Evolutionary conservation across 2,113 vertebrate genomes (phyloP).

Genomic region (Ictalurus punctatus): DNA sequence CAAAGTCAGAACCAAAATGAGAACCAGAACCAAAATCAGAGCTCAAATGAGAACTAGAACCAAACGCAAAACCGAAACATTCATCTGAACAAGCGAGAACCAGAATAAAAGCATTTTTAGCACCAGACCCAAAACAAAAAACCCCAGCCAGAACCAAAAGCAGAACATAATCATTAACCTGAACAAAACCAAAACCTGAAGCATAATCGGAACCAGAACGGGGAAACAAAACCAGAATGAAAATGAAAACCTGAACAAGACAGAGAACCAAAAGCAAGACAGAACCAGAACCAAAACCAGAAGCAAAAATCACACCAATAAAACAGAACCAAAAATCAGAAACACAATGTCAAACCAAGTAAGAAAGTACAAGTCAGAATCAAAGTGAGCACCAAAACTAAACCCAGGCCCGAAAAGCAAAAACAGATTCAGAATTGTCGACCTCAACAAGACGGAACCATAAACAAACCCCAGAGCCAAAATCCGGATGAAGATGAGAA

Average conservation of each 20-base stretch:
- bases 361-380: not conserved
- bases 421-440: not conserved
- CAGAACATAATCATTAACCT: not conserved
- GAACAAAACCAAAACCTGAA: not conserved
- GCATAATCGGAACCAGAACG: not conserved
- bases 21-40: not conserved
- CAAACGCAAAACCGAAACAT: not conserved
- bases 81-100: not conserved
- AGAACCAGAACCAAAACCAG: not conserved
- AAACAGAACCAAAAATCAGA: not conserved
- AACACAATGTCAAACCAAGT: not conserved
- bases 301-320: not conserved
- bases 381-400: not conserved
- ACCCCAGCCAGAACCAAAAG: not conserved
- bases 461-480: slow-evolving; percentile 14
- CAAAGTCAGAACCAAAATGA: not conserved
- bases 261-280: not conserved
- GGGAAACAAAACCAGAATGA: not conserved
- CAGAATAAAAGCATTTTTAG: not conserved
- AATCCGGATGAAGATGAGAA: not conserved
- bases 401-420: not conserved
- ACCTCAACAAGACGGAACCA: slow-evolving; percentile 5
- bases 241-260: not conserved
- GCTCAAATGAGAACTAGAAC: not conserved
- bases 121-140: not conserved